Evolutionary conservation across 2,797 vertebrate species (phyloP).

Genomic region (Emydoidea blandingii): DNA sequence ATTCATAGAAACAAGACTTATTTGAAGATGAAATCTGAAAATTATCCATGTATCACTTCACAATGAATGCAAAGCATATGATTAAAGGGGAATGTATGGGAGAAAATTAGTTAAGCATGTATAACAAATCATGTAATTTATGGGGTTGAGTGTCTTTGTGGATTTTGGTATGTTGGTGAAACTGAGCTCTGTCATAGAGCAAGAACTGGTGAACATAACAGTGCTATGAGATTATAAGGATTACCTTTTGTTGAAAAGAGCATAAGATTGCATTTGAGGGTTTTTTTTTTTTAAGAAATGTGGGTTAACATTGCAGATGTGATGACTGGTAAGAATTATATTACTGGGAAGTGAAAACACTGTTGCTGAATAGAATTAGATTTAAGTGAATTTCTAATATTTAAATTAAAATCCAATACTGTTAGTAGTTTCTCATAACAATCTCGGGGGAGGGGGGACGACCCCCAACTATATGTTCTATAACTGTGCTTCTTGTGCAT

Average conservation of each 20-base stretch:
- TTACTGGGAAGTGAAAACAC: neutral
- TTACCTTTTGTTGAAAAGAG: neutral
- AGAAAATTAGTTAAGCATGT: neutral
- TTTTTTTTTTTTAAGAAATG: neutral
- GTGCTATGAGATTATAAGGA: neutral
- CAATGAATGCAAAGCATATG: neutral
- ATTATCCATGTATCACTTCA: neutral
- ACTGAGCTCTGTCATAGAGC: neutral
- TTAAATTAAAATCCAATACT: neutral
- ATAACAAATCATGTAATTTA: neutral
- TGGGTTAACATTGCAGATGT: neutral
- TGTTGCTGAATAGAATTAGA: neutral
- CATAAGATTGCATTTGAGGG: neutral
- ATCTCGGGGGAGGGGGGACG: accelerated
- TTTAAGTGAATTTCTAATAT: neutral
- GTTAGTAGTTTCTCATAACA: neutral
- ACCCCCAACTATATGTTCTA: neutral
- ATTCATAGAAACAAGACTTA: neutral
- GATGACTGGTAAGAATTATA: neutral
- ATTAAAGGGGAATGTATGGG: neutral
- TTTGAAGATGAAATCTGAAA: conserved; percentile 9
- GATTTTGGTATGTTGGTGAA: neutral
- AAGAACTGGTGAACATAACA: neutral
- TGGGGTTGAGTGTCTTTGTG: accelerated
- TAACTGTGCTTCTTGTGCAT: neutral